Base-by-base conservation (phyloP, 2,113 vertebrate genomes). In the Sceloporus tristichus region DNA sequence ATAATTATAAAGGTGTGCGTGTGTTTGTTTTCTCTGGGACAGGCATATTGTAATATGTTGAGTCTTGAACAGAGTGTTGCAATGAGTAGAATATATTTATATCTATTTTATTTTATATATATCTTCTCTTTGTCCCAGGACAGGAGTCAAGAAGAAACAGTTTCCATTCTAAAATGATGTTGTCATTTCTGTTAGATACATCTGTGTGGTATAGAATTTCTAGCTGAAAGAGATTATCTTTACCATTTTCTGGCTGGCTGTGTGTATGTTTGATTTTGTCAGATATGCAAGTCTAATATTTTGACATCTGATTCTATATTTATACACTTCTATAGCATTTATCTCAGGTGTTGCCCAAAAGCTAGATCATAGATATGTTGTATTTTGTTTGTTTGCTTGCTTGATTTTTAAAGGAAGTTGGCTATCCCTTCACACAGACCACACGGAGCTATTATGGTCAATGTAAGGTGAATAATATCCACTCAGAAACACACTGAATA, bases 401-500 rank as follows among this genome's bases (percentile, higher is more conserved):
- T 6, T 48, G 48, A 34, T 40, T 79, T 66, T 86, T 21, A 14
- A 71, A 21, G 14, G 0, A 79, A 92, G 88, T 88, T 87, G 23
- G 76, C 86, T 84, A 86, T 13, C 14, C 0, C 0, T 4, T 80
- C 93, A 62, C 11, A 81, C 85, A 92, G 88, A 92, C 83, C 68
- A 86, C 75, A 93, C 88, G 79, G 91, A 91, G 13, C 65, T 84
- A 87, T 89, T 93, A 87, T 0, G 2, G 14, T 89, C 81, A 90
- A 53, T 42, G 42, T 66, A 79, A 86, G 79, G 90, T 94, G 93
- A 87, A 79, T 92, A 88, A 92, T 84, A 93, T 5, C 7, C 10
- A 38, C 89, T 88, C 79, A 87, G 86, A 88, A 92, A 91, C 83
- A 92, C 87, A 92, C 68, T 18, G 94, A 92, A 93, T 94, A 95